phyloP scores from a whole-genome alignment of 2,113 vertebrate genomes.

The Scomber japonicus region DNA sequence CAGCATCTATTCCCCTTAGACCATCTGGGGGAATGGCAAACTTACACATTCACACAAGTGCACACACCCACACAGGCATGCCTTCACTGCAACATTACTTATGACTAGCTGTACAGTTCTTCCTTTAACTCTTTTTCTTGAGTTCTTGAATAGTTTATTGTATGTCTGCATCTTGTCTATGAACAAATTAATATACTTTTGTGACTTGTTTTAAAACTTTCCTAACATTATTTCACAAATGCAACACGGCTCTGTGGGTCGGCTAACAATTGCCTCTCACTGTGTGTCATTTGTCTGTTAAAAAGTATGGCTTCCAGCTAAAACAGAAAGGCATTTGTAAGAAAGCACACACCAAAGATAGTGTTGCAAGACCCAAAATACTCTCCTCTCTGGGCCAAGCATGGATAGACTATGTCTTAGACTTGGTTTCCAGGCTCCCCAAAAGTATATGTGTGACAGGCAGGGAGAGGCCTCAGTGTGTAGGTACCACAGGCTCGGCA shows the following conservation, averaged over 20 bases:
- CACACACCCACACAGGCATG: slow-evolving; percentile 26
- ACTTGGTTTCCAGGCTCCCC: slow-evolving; percentile 46
- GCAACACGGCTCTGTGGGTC: slow-evolving; percentile 1
- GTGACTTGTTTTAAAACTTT: background rate
- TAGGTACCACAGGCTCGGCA: slow-evolving; percentile 49
- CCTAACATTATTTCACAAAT: background rate
- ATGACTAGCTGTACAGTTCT: slow-evolving; percentile 18
- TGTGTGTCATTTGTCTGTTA: slow-evolving; percentile 39
- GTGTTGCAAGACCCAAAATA: slow-evolving; percentile 58
- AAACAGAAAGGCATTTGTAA: slow-evolving; percentile 49
- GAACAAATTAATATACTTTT: background rate
- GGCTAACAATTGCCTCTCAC: slow-evolving; percentile 25
- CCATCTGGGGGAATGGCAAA: slow-evolving; percentile 35
- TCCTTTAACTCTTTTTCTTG: background rate
- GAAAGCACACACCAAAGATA: slow-evolving; percentile 55
- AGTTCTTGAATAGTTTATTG: background rate
- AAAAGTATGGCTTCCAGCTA: slow-evolving; percentile 28
- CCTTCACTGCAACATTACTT: slow-evolving; percentile 17
- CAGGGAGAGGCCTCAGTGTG: slow-evolving; percentile 30
- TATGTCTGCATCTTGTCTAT: background rate
- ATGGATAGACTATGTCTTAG: slow-evolving; percentile 31
- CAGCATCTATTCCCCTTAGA: slow-evolving; percentile 41
- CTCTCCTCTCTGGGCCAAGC: slow-evolving; percentile 36
- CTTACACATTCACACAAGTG: slow-evolving; percentile 16
- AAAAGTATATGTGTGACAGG: slow-evolving; percentile 26